phyloP scores from a whole-genome alignment of 2,797 vertebrate species.

The Triplophysa bombifrons region DNA sequence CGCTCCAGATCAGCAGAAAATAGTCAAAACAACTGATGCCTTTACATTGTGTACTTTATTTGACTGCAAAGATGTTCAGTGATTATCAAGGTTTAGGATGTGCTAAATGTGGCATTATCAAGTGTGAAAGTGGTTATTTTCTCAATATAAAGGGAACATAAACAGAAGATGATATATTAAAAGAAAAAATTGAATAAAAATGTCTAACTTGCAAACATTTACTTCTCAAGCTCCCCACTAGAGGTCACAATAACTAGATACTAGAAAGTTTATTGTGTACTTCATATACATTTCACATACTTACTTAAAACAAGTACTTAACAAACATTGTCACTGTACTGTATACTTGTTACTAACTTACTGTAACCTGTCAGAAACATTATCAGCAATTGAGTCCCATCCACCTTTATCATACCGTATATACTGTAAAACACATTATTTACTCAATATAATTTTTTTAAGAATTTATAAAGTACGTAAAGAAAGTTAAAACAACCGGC shows the following conservation, averaged over 20 bases:
- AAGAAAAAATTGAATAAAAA: neutral
- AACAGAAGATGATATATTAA: neutral
- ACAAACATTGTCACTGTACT: neutral
- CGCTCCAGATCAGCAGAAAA: neutral
- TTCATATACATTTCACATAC: too few relatives aligned
- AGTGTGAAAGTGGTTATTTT: neutral
- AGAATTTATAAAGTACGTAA: neutral
- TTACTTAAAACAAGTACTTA: neutral
- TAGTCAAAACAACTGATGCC: neutral
- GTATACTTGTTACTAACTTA: neutral
- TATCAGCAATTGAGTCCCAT: neutral
- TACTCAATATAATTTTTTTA: neutral
- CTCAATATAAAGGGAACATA: neutral
- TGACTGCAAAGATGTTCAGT: neutral
- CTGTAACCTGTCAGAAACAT: neutral
- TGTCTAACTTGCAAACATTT: neutral
- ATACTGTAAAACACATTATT: neutral
- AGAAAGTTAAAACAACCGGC: neutral
- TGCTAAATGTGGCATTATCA: neutral
- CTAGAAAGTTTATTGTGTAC: neutral
- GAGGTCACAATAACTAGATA: neutral
- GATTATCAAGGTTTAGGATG: neutral
- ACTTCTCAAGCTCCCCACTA: slow-evolving; percentile 5
- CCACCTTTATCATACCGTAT: neutral
- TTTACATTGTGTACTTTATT: neutral